These are phyloP conservation scores for Lepidotrigona ventralis DNA, from an alignment of 1,140 invertebrate genomes.

Conservation along the genomic window DNA sequence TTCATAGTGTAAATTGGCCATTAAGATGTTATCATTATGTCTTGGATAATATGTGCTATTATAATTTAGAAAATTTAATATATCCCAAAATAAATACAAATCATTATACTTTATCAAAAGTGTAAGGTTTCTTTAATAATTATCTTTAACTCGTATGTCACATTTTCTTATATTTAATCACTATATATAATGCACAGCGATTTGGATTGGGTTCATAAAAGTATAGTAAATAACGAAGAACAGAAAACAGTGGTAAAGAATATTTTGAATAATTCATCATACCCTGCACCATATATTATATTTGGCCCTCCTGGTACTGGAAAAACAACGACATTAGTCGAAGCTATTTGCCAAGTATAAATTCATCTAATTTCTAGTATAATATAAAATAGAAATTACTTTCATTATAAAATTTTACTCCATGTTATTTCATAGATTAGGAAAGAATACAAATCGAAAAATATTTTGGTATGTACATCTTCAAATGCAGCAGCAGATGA, in stretches of 20 bases:
- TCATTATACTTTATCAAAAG: not conserved
- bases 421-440: constrained; percentile 70
- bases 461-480: constrained; percentile 85
- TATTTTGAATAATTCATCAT: constrained; percentile 74
- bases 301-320: constrained; percentile 92
- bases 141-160: not conserved
- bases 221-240: constrained; percentile 83
- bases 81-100: constrained; percentile 54
- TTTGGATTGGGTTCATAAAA: constrained; percentile 84
- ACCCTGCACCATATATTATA: constrained; percentile 87
- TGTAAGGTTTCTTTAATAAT: constrained; percentile 32
- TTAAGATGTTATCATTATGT: constrained; percentile 62
- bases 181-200: constrained; percentile 17
- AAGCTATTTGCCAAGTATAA: constrained; percentile 83
- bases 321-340: constrained; percentile 90
- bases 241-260: constrained; percentile 66
- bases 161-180: not conserved
- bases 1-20: constrained; percentile 50
- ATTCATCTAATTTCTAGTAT: not conserved
- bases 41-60: constrained; percentile 50
- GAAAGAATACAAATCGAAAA: constrained; percentile 73
- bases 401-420: not conserved
- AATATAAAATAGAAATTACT: not conserved
- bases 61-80: constrained; percentile 51
- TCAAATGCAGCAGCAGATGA: constrained; percentile 91